Evolutionary conservation across 2,888 invertebrate genomes (phyloP), one percentile per base, ranked within the genome.

Genomic region (Strigamia transsilvanica): DNA sequence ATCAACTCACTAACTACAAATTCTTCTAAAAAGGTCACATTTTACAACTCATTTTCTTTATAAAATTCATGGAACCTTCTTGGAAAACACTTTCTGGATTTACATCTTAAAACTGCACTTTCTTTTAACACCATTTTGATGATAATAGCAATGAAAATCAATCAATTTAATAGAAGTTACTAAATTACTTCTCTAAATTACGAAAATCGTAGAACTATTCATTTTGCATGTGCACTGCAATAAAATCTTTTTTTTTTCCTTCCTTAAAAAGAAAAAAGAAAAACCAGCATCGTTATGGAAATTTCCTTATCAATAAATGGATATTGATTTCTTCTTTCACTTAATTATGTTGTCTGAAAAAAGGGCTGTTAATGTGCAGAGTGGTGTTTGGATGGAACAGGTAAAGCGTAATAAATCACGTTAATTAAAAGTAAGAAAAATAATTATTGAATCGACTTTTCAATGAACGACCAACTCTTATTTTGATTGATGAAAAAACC

Each of bases 381-480:
- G 56, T 56, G 56, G 18, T 56, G 56, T 56, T 56, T 56, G 56
- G 56, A 18, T 56, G 56, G 56, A 56, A 56, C 56, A 56, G 56
- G 56, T 56, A 56, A 18, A 56, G 56, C 56, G 56, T 56, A 56
- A 56, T 56, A 56, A 56, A 56, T 56, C 56, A 56, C 56, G 18
- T 56, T 56, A 56, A 56, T 56, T 56, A 56, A 56, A 56, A 56
- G 56, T 56, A 7, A 56, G 56, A 56, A 56, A 56, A 56, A 56
- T 56, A 56, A 56, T 56, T 56, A 56, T 56, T 56, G 56, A 56
- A 56, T 56, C 56, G 56, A 56, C 56, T 56, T 56, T 56, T 56
- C 56, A 56, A 56, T 56, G 56, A 56, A 56, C 56, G 56, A 56
- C 56, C 56, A n/a, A 56, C 9, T 56, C 12, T 56, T 56, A 56